Evolutionary conservation across 1,140 invertebrate genomes (phyloP).

Genomic region (Camponotus floridanus): DNA sequence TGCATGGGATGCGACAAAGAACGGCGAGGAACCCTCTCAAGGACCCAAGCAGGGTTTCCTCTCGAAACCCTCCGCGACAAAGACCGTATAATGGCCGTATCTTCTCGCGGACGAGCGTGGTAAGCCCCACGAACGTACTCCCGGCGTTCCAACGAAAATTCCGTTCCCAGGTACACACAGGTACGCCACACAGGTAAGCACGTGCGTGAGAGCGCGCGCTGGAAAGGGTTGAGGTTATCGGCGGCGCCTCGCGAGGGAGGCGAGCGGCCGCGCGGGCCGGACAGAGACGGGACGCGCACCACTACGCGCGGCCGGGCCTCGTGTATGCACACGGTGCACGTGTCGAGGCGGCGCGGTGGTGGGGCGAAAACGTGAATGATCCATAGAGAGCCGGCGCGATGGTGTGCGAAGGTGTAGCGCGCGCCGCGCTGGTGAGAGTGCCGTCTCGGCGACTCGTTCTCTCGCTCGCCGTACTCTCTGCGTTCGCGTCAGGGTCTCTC

Average conservation of each 20-base stretch:
- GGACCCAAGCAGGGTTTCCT: too few species aligned
- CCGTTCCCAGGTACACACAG: conserved; percentile 59
- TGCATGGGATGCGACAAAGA: not conserved
- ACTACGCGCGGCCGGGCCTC: not conserved
- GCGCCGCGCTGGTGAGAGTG: conserved; percentile 16
- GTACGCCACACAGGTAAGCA: conserved; percentile 29
- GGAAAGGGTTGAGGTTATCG: conserved; percentile 59
- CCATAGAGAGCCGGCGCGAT: conserved; percentile 74
- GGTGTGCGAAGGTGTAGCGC: conserved; percentile 50
- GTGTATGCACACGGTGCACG: conserved; percentile 30
- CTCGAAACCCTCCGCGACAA: not conserved
- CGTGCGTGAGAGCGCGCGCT: conserved; percentile 68
- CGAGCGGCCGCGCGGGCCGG: conserved; percentile 31
- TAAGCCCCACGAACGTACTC: conserved; percentile 22
- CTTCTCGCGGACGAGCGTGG: not conserved
- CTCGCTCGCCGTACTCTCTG: not conserved
- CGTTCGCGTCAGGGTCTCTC: not conserved
- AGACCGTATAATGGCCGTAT: not conserved
- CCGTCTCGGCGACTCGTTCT: not conserved
- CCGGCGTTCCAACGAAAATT: conserved; percentile 71
- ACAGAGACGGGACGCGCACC: not conserved
- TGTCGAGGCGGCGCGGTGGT: conserved; percentile 59
- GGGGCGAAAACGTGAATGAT: conserved; percentile 85
- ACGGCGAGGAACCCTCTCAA: not conserved
- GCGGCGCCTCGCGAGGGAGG: conserved; percentile 56